A percentile compares a stretch with the other conserved stretches of the same genome.
Evolutionary conservation across 2,888 invertebrate genomes (phyloP).

Genomic region (Chesias legatella): DNA sequence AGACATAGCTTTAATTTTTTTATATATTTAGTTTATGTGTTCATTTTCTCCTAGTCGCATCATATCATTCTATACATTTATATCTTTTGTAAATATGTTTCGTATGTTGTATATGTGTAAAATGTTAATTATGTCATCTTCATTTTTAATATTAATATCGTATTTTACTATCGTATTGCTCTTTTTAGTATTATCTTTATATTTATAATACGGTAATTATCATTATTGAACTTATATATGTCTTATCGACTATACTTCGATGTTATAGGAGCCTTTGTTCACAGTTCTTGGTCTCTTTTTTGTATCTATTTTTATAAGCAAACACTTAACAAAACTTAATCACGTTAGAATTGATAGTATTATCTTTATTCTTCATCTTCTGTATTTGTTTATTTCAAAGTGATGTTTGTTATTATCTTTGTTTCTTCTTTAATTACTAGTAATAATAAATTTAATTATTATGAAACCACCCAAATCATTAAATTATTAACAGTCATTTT

Average conservation of each 20-base stretch:
- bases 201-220: conserved; percentile 39
- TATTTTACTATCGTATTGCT: conserved; percentile 30
- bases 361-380: conserved; percentile 1
- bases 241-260: too few relatives aligned
- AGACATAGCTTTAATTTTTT: conserved; percentile 56
- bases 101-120: conserved; percentile 63
- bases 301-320: too few relatives aligned
- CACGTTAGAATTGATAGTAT: neutral
- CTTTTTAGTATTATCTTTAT: conserved; percentile 31
- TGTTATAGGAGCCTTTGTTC: too few relatives aligned
- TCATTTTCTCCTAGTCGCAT: conserved; percentile 50
- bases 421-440: conserved; percentile 23
- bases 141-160: conserved; percentile 36
- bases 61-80: conserved; percentile 26
- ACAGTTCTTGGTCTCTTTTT: too few relatives aligned
- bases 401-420: conserved; percentile 23
- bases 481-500: conserved; percentile 35
- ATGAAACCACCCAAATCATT: conserved; percentile 54
- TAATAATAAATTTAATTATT: conserved; percentile 38
- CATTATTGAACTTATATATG: too few relatives aligned
- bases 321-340: too few relatives aligned
- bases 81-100: conserved; percentile 73
- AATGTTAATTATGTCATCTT: conserved; percentile 67
- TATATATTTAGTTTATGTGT: conserved; percentile 45
- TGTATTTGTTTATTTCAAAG: conserved; percentile 13